Evolutionary conservation across 2,888 invertebrate species (phyloP).

Genomic region (Drosophila pseudotakahashii): DNA sequence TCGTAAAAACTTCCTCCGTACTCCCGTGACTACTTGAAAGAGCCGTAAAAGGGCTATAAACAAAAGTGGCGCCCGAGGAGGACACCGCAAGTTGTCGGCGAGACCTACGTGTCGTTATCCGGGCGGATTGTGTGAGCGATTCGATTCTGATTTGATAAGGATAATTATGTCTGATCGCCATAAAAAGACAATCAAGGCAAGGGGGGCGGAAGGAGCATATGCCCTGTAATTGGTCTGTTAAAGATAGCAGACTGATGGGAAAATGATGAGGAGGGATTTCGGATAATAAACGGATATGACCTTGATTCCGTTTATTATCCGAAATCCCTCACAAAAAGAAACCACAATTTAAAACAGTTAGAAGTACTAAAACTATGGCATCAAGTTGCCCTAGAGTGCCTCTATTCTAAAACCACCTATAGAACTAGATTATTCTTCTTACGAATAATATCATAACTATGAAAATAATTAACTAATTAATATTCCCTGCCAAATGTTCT

Average conservation of each 20-base stretch:
- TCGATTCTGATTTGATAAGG: constrained; percentile 66
- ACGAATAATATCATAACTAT: too few relatives aligned
- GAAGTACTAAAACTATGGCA: too few relatives aligned
- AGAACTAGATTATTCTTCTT: too few relatives aligned
- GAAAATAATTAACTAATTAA: too few relatives aligned
- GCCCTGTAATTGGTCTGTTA: constrained; percentile 24
- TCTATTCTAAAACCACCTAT: too few relatives aligned
- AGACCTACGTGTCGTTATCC: constrained; percentile 50
- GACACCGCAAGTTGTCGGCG: constrained; percentile 33
- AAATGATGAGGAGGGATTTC: too few relatives aligned
- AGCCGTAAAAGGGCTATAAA: constrained; percentile 77
- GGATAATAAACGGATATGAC: too few relatives aligned
- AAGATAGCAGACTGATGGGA: neutral
- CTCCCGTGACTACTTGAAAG: constrained; percentile 65
- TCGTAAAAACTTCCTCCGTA: constrained; percentile 67
- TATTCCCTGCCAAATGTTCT: too few relatives aligned
- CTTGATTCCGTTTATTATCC: too few relatives aligned
- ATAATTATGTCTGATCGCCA: constrained; percentile 52
- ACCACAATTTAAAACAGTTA: too few relatives aligned
- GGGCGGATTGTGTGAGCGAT: constrained; percentile 44
- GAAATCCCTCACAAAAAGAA: too few relatives aligned
- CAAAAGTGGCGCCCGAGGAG: constrained; percentile 61
- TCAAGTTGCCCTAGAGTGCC: too few relatives aligned
- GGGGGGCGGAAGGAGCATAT: constrained; percentile 34
- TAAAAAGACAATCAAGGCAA: constrained; percentile 38